Evolutionary conservation across 2,888 invertebrate species (phyloP).

Genomic region (Biston betularia): DNA sequence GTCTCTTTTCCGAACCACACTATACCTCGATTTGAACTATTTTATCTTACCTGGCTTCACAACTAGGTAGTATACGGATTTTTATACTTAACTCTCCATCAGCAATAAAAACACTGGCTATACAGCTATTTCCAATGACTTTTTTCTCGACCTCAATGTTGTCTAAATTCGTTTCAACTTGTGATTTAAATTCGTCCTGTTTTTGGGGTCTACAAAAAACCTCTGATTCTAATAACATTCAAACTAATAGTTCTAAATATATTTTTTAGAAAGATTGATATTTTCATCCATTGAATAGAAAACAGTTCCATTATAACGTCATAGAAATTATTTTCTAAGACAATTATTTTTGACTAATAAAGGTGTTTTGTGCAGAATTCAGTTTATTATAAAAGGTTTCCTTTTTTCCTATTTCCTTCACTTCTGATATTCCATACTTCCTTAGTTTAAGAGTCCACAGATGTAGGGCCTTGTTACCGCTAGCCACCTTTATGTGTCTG

Average conservation of each 20-base stretch:
- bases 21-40: not conserved
- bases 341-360: not conserved
- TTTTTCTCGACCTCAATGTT: not conserved
- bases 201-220: not conserved
- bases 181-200: not conserved
- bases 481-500: conserved; percentile 69
- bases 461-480: conserved; percentile 71
- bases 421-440: conserved; percentile 47
- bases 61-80: not conserved
- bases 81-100: not conserved
- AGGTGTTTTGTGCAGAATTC: not conserved
- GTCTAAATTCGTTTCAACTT: not conserved
- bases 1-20: not conserved
- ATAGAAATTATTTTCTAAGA: not conserved
- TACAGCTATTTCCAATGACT: too few relatives aligned
- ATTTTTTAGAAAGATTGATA: not conserved
- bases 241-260: not conserved
- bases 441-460: conserved; percentile 49
- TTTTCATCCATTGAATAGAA: not conserved
- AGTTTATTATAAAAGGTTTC: conserved; percentile 1
- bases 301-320: not conserved
- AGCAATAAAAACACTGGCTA: not conserved
- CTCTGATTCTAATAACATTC: not conserved
- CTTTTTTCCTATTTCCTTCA: conserved; percentile 28
- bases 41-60: not conserved